These are phyloP conservation scores for Goniozus legneri DNA, from an alignment of 1,140 invertebrate genomes.

Conservation along the genomic window DNA sequence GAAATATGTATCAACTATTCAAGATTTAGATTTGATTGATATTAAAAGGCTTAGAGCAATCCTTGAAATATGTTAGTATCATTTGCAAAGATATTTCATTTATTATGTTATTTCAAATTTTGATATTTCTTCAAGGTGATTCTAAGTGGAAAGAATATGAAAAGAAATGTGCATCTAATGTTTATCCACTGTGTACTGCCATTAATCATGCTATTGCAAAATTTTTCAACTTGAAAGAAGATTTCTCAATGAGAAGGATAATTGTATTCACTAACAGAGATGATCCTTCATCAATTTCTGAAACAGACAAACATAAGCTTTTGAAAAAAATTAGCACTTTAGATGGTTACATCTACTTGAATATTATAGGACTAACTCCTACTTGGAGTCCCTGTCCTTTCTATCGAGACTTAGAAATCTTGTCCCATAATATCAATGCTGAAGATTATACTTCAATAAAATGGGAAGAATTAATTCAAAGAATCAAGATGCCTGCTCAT, in stretches of 20 bases:
- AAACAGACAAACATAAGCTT: constrained; percentile 20
- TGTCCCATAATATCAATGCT: constrained; percentile 13
- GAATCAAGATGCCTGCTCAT: constrained; percentile 24
- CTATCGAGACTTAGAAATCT: constrained; percentile 32
- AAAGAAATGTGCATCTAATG: not conserved
- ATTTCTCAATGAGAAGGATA: constrained; percentile 19
- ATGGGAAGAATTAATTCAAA: constrained; percentile 21
- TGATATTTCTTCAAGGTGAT: constrained; percentile 11
- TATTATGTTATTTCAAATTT: not conserved
- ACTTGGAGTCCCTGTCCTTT: constrained; percentile 24
- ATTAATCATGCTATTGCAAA: constrained; percentile 18
- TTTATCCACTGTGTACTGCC: constrained; percentile 24
- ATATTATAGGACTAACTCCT: constrained; percentile 21
- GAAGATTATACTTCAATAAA: constrained; percentile 17
- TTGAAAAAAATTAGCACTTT: constrained; percentile 12
- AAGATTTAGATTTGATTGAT: not conserved
- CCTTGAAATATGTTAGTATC: not conserved
- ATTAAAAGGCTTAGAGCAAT: not conserved
- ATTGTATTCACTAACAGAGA: constrained; percentile 29
- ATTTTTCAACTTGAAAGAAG: constrained; percentile 17
- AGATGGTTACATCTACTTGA: constrained; percentile 17
- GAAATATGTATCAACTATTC: not conserved
- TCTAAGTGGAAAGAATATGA: constrained; percentile 5
- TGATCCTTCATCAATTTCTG: constrained; percentile 10
- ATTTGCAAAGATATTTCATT: not conserved